A percentile compares a stretch with the other conserved stretches of the same genome.
These are phyloP conservation scores for Tamandua tetradactyla DNA, from an alignment of 2,797 vertebrate genomes.

Conservation along the genomic window DNA sequence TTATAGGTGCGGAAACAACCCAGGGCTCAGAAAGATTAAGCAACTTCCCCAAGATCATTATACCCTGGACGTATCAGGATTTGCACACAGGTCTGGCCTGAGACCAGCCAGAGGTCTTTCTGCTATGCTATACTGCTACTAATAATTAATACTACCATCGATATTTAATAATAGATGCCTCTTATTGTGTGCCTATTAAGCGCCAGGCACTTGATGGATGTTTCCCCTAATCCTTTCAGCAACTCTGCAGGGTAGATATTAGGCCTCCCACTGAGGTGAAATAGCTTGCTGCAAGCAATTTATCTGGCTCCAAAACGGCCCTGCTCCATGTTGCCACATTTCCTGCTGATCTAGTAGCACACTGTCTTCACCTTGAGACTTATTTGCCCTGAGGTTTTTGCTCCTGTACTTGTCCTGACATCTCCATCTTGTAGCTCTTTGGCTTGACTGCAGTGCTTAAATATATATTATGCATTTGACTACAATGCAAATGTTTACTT, in stretches of 20 bases:
- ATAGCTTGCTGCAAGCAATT: background rate
- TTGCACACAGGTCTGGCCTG: background rate
- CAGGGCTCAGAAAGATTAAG: constrained; percentile 22
- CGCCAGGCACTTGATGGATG: background rate
- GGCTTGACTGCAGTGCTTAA: constrained; percentile 10
- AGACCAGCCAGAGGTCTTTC: background rate
- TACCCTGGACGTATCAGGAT: background rate
- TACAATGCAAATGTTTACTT: constrained; percentile 33
- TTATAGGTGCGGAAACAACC: background rate
- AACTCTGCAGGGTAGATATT: background rate
- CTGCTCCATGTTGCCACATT: background rate
- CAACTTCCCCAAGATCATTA: background rate
- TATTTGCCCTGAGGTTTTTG: constrained; percentile 15
- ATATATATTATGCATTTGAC: background rate
- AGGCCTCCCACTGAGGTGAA: background rate
- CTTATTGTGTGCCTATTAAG: background rate
- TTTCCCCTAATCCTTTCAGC: constrained; percentile 17
- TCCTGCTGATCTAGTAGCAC: background rate
- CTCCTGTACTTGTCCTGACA: background rate
- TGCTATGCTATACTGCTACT: background rate
- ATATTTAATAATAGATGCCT: background rate
- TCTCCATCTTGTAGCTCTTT: background rate
- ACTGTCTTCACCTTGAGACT: background rate
- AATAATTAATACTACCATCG: background rate
- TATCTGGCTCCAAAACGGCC: background rate